These are phyloP conservation scores for Archaeoteleia sp. DNA, from an alignment of 2,888 invertebrate genomes.

Conservation along the genomic window DNA sequence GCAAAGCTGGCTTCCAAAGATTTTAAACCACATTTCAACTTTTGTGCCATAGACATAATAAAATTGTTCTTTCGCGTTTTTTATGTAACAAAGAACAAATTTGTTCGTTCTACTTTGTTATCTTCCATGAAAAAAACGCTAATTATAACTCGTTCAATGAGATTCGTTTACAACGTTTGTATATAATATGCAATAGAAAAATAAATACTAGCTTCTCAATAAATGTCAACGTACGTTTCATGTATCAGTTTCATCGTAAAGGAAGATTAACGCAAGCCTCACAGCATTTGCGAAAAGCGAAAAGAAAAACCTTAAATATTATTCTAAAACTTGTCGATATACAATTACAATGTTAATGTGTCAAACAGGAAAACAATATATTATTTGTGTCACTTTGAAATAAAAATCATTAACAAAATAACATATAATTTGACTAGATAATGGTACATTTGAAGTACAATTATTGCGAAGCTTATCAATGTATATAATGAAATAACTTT, in stretches of 20 bases:
- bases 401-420: too few relatives aligned
- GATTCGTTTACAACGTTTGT: conserved; percentile 25
- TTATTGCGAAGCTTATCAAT: conserved; percentile 26
- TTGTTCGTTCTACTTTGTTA: conserved; percentile 5
- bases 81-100: conserved; percentile 2
- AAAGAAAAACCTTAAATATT: background rate
- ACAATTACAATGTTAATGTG: too few relatives aligned
- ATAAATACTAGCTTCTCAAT: conserved; percentile 43
- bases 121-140: conserved; percentile 7
- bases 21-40: too few relatives aligned
- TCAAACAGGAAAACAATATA: too few relatives aligned
- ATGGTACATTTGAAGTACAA: too few relatives aligned
- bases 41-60: too few relatives aligned
- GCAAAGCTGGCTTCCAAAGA: conserved; percentile 7
- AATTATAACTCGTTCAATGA: conserved; percentile 19
- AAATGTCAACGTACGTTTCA: conserved; percentile 27
- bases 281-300: conserved; percentile 11
- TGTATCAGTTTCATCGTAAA: conserved; percentile 17
- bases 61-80: too few relatives aligned
- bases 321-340: too few relatives aligned
- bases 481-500: conserved; percentile 8
- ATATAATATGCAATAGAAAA: conserved; percentile 43
- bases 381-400: too few relatives aligned
- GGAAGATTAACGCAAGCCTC: conserved; percentile 27
- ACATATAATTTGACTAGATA: too few relatives aligned